phyloP scores from a whole-genome alignment of 2,113 vertebrate species.

The Myocastor coypus region DNA sequence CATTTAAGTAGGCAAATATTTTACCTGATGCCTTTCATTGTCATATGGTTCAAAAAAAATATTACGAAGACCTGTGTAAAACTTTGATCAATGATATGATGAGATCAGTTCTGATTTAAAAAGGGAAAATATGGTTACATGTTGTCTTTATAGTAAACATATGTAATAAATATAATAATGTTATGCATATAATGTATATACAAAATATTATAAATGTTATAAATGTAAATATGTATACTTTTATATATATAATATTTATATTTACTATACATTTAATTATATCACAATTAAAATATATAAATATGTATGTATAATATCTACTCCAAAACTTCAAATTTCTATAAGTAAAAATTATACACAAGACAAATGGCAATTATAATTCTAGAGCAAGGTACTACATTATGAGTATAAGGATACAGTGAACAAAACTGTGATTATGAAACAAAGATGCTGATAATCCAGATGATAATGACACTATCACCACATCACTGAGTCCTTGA shows the following conservation, averaged over 20 bases:
- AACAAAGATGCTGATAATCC: background rate
- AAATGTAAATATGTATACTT: too few relatives aligned
- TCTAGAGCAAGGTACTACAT: background rate
- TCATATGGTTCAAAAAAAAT: background rate
- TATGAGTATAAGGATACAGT: background rate
- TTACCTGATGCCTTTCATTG: background rate
- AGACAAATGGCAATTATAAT: background rate
- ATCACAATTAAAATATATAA: too few relatives aligned
- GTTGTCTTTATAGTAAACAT: background rate
- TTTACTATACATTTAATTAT: too few relatives aligned
- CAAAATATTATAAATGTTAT: too few relatives aligned
- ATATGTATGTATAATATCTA: background rate
- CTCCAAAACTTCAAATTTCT: background rate
- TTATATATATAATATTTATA: too few relatives aligned
- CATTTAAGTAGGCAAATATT: background rate
- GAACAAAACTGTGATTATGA: background rate
- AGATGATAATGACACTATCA: background rate
- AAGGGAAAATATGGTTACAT: background rate
- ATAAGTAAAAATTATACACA: background rate
- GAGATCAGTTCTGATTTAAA: constrained; percentile 18
- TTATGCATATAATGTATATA: too few relatives aligned
- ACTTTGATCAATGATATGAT: background rate
- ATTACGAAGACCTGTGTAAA: background rate
- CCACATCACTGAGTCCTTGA: background rate
- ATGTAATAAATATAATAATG: background rate